These are phyloP conservation scores for Gnatocerus cornutus DNA, from an alignment of 2,888 invertebrate genomes.

Conservation along the genomic window DNA sequence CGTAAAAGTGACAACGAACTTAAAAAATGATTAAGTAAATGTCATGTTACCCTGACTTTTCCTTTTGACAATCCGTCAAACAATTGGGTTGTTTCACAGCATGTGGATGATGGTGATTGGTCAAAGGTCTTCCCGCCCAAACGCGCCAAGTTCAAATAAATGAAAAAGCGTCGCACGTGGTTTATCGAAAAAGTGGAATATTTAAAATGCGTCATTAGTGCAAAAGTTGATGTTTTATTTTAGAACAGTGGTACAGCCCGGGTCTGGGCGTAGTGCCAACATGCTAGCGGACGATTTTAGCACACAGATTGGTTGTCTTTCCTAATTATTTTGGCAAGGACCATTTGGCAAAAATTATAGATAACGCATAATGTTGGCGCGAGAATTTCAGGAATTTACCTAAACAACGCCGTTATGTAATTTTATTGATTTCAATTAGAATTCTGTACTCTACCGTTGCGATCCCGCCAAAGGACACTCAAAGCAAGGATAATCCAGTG, in stretches of 20 bases:
- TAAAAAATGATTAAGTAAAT: slow-evolving; percentile 22
- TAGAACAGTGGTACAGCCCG: slow-evolving; percentile 69
- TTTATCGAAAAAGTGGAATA: slow-evolving; percentile 40
- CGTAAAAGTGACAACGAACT: background rate
- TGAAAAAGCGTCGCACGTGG: slow-evolving; percentile 28
- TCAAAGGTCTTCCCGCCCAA: slow-evolving; percentile 53
- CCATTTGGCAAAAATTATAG: slow-evolving; percentile 59
- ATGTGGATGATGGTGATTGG: slow-evolving; percentile 74
- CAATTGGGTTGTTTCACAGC: slow-evolving; percentile 59
- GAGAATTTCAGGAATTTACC: slow-evolving; percentile 6
- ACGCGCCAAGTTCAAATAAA: slow-evolving; percentile 49
- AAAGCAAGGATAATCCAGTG: slow-evolving; percentile 14
- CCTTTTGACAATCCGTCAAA: slow-evolving; percentile 42
- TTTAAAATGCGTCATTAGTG: slow-evolving; percentile 63
- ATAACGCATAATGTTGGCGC: slow-evolving; percentile 5
- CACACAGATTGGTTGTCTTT: slow-evolving; percentile 74
- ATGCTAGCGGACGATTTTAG: slow-evolving; percentile 74
- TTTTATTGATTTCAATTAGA: too few species aligned
- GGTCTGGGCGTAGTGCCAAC: slow-evolving; percentile 70
- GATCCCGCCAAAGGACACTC: slow-evolving; percentile 27
- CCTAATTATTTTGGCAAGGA: slow-evolving; percentile 86
- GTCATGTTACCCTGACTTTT: slow-evolving; percentile 41
- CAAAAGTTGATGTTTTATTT: slow-evolving; percentile 64
- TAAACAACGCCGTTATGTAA: slow-evolving; percentile 49
- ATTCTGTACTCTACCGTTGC: slow-evolving; percentile 6